These are phyloP conservation scores for Tupaia chinensis DNA, from an alignment of 2,113 vertebrate genomes.

Conservation along the genomic window DNA sequence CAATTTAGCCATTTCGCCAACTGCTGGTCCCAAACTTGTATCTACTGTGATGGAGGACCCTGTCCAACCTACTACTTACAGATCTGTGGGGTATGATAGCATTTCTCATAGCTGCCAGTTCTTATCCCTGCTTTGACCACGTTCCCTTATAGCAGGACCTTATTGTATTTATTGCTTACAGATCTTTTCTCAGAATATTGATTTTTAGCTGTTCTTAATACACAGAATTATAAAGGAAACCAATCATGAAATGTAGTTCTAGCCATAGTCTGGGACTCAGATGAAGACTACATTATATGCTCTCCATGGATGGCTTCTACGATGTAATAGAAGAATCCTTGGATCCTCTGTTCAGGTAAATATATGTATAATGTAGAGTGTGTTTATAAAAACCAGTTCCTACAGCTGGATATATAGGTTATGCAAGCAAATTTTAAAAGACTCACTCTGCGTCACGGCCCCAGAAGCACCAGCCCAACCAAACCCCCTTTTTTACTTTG, in stretches of 20 bases:
- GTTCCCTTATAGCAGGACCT: not conserved
- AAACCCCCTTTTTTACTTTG: not conserved
- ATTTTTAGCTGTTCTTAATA: not conserved
- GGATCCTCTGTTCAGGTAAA: not conserved
- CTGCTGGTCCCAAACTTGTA: no score
- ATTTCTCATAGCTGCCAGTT: not conserved
- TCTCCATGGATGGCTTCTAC: not conserved
- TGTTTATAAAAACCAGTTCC: not conserved
- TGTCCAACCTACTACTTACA: not conserved
- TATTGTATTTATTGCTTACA: not conserved
- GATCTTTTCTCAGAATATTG: not conserved
- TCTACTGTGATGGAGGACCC: not conserved
- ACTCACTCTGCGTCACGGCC: not conserved
- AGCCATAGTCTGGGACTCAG: not conserved
- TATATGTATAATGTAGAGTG: not conserved
- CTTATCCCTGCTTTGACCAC: not conserved
- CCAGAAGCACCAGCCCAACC: not conserved
- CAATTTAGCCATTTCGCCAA: no score
- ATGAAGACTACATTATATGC: not conserved
- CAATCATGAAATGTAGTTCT: not conserved
- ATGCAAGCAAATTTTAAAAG: not conserved
- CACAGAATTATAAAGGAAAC: not conserved
- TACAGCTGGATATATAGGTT: not conserved
- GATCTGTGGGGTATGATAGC: not conserved
- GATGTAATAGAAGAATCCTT: not conserved